A percentile compares a stretch with the other conserved stretches of the same genome.
Evolutionary conservation across 2,797 vertebrate species (phyloP).

Genomic region (Rhynchotus rufescens): DNA sequence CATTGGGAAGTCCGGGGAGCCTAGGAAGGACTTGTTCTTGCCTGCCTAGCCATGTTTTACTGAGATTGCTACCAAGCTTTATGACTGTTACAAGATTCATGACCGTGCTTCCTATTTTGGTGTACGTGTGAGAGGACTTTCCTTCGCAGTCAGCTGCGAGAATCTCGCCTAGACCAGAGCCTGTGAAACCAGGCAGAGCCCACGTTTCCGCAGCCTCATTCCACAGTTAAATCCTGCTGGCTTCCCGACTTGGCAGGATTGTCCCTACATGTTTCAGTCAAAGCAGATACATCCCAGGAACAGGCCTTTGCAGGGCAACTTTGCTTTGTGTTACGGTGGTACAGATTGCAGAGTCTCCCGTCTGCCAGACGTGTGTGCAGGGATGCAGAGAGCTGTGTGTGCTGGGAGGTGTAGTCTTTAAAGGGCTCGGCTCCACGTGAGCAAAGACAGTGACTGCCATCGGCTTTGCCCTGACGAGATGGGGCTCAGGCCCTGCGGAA

Average conservation of each 20-base stretch:
- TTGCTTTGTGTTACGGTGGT: neutral
- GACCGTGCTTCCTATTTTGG: neutral
- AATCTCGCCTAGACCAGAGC: neutral
- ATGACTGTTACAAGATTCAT: neutral
- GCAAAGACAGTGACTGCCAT: neutral
- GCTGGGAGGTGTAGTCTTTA: neutral
- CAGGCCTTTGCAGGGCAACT: neutral
- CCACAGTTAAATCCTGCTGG: neutral
- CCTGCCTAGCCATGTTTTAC: neutral
- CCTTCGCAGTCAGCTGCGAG: neutral
- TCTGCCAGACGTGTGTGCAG: neutral
- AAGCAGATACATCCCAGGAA: neutral
- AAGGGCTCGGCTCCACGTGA: neutral
- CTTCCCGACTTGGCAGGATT: neutral
- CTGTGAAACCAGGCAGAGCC: neutral
- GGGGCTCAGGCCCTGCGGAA: neutral
- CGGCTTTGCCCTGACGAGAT: neutral
- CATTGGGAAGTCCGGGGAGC: neutral
- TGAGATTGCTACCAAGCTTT: neutral
- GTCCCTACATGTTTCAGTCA: neutral
- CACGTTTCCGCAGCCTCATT: neutral
- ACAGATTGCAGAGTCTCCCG: neutral
- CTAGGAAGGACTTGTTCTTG: neutral
- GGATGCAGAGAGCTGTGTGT: neutral
- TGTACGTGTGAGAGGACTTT: neutral